phyloP scores from a whole-genome alignment of 1,140 invertebrate species.

The Nasonia giraulti region DNA sequence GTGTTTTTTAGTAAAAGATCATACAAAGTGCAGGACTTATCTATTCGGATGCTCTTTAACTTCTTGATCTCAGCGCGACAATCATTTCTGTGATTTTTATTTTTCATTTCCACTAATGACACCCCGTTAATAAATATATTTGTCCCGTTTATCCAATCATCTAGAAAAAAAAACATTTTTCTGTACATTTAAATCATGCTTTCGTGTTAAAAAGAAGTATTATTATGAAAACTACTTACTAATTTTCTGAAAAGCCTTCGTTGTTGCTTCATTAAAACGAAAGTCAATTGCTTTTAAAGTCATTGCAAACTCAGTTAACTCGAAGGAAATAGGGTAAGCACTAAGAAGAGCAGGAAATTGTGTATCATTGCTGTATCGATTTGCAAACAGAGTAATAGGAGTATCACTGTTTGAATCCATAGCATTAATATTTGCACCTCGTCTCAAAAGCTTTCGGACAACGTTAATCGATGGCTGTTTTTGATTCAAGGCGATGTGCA shows the following conservation, averaged over 20 bases:
- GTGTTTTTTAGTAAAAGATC: conserved; percentile 13
- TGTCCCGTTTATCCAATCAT: neutral
- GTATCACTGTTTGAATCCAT: neutral
- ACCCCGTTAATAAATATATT: too few species aligned
- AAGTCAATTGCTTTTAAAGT: neutral
- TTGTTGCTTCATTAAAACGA: neutral
- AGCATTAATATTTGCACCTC: conserved; percentile 18
- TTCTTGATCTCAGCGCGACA: neutral
- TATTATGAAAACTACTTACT: neutral
- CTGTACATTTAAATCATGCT: neutral
- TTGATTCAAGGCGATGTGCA: conserved; percentile 19
- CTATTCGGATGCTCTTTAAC: conserved; percentile 2
- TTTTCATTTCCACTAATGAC: neutral
- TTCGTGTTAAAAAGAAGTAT: neutral
- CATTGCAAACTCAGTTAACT: neutral
- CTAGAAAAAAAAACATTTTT: neutral
- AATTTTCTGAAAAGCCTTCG: too few species aligned
- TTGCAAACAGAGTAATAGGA: neutral
- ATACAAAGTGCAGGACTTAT: conserved; percentile 17
- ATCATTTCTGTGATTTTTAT: neutral
- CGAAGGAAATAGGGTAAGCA: neutral
- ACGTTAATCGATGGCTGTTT: neutral
- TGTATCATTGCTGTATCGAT: neutral
- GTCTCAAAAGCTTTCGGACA: neutral
- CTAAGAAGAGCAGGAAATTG: too few species aligned